These are phyloP conservation scores for Mallotus villosus DNA, from an alignment of 2,797 vertebrate genomes.

Conservation along the genomic window DNA sequence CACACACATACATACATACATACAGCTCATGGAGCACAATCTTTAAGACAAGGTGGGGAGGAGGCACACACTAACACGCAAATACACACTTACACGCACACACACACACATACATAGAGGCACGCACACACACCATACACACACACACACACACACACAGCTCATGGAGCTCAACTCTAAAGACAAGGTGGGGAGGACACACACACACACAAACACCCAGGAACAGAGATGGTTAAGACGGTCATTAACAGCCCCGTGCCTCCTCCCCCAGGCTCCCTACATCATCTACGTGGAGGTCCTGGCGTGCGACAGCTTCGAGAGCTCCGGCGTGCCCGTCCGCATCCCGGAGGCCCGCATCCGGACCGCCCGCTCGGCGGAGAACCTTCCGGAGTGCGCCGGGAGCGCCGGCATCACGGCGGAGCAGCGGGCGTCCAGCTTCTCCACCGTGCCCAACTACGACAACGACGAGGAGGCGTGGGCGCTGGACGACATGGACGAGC, in stretches of 20 bases:
- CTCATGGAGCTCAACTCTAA: constrained; percentile 86
- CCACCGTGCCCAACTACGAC: constrained; percentile 85
- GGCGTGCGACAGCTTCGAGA: constrained; percentile 87
- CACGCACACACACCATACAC: too few species aligned
- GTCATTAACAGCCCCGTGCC: too few species aligned
- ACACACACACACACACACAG: constrained; percentile 73
- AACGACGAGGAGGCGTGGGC: constrained; percentile 89
- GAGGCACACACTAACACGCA: neutral
- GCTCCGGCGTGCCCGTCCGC: constrained; percentile 77
- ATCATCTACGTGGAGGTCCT: constrained; percentile 88
- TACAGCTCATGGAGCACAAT: constrained; percentile 84
- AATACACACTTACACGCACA: too few species aligned
- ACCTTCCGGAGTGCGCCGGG: constrained; percentile 79
- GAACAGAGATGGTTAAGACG: neutral
- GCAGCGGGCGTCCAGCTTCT: constrained; percentile 81
- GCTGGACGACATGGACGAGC: constrained; percentile 85
- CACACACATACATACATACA: constrained; percentile 65
- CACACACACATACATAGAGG: neutral
- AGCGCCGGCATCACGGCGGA: constrained; percentile 72
- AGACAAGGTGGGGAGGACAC: constrained; percentile 81
- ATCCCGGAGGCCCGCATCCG: constrained; percentile 87
- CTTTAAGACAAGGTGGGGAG: constrained; percentile 88
- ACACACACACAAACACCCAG: neutral
- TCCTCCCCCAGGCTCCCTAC: constrained; percentile 78
- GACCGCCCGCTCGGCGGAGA: constrained; percentile 85